A percentile compares a stretch with the other conserved stretches of the same genome.
Conservation (phyloP, 2,797 vertebrate genomes). For the Sebastolobus alascanus region DNA sequence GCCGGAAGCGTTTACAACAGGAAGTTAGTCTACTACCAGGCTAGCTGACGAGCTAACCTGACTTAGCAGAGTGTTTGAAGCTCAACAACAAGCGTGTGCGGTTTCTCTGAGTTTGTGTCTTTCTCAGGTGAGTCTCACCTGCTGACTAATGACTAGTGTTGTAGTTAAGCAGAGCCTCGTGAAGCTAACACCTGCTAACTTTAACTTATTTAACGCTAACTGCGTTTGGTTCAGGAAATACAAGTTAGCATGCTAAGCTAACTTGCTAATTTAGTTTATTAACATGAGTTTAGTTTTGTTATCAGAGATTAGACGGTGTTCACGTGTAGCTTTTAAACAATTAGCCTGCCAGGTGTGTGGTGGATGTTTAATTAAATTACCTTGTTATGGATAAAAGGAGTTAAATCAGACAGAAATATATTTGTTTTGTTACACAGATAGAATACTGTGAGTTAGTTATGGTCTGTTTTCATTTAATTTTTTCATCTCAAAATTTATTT, state of each 20-base stretch:
- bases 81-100: not conserved
- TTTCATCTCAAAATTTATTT: too few species aligned
- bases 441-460: not conserved
- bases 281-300: not conserved
- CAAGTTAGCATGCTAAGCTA: not conserved
- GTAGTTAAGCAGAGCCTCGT: too few species aligned
- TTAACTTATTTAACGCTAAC: not conserved
- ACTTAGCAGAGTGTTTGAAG: not conserved
- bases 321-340: not conserved
- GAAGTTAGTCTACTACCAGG: not conserved
- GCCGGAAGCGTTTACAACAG: slow-evolving; percentile 33
- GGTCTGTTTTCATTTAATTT: too few species aligned
- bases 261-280: not conserved
- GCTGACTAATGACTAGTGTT: fast-evolving
- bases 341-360: not conserved
- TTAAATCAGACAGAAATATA: not conserved
- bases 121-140: slow-evolving; percentile 45
- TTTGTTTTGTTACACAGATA: too few species aligned
- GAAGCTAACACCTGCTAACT: not conserved
- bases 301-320: not conserved
- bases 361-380: not conserved
- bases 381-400: not conserved
- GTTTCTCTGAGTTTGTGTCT: not conserved
- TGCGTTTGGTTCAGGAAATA: not conserved
- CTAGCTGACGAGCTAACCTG: slow-evolving; percentile 30